Base-by-base conservation (phyloP, 2,797 vertebrate species). In the Psittacula echo region DNA sequence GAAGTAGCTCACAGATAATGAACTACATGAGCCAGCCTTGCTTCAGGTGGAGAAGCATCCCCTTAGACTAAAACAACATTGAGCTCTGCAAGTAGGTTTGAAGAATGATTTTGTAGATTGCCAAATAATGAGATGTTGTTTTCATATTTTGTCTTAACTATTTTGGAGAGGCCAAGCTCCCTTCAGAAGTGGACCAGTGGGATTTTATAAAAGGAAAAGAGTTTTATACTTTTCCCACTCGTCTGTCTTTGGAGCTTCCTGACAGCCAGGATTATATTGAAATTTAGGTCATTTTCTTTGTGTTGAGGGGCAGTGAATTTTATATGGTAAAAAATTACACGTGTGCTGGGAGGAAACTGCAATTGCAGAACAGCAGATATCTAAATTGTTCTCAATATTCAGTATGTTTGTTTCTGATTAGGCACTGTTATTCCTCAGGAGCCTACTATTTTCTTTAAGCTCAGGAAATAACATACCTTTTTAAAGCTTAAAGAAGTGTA, bases 251-350 rank as follows among this genome's bases (percentile, higher is more conserved):
- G 71, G 54, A 92, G 26, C 64, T 84, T 75, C 50, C 85, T 89
- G 66, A 82, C 64, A 91, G 50, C 76, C 87, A 90, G 62, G 58
- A 26, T 91, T 94, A 44, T 87, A 53, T 74, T 72, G 93, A 94
- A 96, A 92, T 47, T 41, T 58, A 78, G 75, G 50, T 83, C 10
- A 74, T 93, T 96, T 97, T 80, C 76, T 64, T 89, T 88, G 51
- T 94, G 72, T 79, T 89, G 77, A 93, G 39, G 61, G 65, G 18
- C 53, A 85, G 72, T 72, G 78, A 94, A 92, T 95, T 94, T 93
- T 91, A 50, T 87, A 27, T 72, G 34, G 66, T 86, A 85, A 81
- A 84, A 91, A 50, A 26, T 85, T 71, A 67, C 6, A 2, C 3
- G 4, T 47, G 30, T 64, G 3, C 58, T 70, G 92, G 76, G 76